Evolutionary conservation across 2,888 invertebrate genomes (phyloP), one percentile per base, ranked within the genome.

Genomic region (Mesochorus sp.): DNA sequence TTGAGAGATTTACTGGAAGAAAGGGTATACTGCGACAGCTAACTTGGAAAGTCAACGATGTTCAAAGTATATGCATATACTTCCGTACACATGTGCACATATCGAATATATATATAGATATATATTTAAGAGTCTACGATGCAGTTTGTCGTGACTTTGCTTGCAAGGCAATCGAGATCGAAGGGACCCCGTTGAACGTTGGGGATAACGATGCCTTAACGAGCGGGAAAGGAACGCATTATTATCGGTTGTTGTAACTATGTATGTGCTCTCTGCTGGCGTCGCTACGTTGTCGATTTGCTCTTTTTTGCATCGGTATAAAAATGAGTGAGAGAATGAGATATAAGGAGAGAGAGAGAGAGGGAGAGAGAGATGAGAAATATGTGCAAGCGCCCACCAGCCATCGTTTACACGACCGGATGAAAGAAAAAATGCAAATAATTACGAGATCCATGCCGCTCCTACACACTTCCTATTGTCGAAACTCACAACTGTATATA

Each of bases 191-290:
- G 57, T 55, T 57, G 12, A 57, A 64, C 64, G 67, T 64, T 67
- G 70, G 55, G 68, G 47, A 71, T 76, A 76, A 76, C 70, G 70
- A 76, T 62, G 76, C 70, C 62, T 47, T 71, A 76, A 76, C 76
- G 70, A 70, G 64, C 70, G 51, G 31, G 47, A 57, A 57, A 70
- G 49, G 42, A 71, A 64, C 49, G 70, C 70, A 70, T 76, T 70
- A 71, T 76, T 70, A 71, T 64, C 57, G 70, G 17, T 49, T 44
- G 53, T 71, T 71, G 57, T 31, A 42, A 59, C 49, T 42, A 47
- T 68, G 6, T 51, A 39, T 17, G 8, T 28, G 28, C n/a, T 55
- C 44, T 37, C 49, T 28, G 28, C n/a, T 55, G 34, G 26, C 49
- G 49, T 53, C 44, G 61, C 24, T 70, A 26, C 8, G n/a, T 47